A percentile compares a stretch with the other conserved stretches of the same genome.
Conservation (phyloP, 2,797 vertebrate genomes). For the Neosalanx taihuensis region DNA sequence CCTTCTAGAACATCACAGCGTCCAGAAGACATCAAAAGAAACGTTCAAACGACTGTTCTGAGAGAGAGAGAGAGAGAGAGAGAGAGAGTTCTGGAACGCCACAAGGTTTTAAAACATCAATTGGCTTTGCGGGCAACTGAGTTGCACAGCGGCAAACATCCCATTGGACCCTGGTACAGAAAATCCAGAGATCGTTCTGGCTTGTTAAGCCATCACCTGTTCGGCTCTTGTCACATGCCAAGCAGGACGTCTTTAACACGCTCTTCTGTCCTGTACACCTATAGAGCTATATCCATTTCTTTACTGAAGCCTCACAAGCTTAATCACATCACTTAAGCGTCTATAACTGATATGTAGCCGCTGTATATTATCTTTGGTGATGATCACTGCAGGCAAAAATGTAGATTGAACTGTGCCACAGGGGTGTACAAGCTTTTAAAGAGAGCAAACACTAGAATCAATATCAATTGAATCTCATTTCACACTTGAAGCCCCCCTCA, state of each 20-base stretch:
- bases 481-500: not conserved
- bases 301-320: not conserved
- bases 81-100: not conserved
- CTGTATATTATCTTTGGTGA: not conserved
- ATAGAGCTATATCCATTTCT: constrained; percentile 7
- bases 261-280: not conserved
- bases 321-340: constrained; percentile 2
- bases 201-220: constrained; percentile 13
- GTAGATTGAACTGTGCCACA: constrained; percentile 5
- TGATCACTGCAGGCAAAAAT: not conserved
- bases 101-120: not conserved
- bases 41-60: too few species aligned
- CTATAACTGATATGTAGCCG: constrained; percentile 14
- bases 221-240: constrained; percentile 23
- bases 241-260: constrained; percentile 19
- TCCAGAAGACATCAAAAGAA: too few species aligned
- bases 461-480: constrained; percentile 25
- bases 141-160: not conserved
- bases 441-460: constrained; percentile 15
- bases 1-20: not conserved
- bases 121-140: not conserved
- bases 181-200: not conserved
- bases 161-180: not conserved
- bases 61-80: too few species aligned
- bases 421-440: constrained; percentile 17